Evolutionary conservation across 92 coral and sea anemone species (phyloP).

Genomic region (Zoanthus gigantus): DNA sequence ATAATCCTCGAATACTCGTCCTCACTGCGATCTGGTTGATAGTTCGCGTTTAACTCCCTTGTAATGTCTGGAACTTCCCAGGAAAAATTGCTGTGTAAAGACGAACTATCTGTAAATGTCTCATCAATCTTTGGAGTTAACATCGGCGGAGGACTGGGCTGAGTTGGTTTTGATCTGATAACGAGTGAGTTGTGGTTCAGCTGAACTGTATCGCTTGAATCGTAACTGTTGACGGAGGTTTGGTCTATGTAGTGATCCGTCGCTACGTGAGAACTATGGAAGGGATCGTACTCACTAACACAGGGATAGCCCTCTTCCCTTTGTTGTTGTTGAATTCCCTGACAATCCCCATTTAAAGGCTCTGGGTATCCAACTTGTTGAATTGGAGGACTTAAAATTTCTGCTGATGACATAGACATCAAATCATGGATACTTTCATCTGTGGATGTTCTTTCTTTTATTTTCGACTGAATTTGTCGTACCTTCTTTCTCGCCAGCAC

Average conservation of each 20-base stretch:
- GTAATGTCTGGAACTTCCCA: conserved; percentile 97
- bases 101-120: conserved; percentile 63
- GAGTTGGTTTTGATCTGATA: conserved; percentile 33
- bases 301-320: background rate
- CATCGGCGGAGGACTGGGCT: conserved; percentile 63
- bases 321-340: conserved; percentile 13
- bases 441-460: conserved; percentile 75
- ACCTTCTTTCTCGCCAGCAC: conserved; percentile 96
- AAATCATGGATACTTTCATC: conserved; percentile 85
- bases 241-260: conserved; percentile 48
- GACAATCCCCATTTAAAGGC: conserved; percentile 21
- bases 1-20: conserved; percentile 32
- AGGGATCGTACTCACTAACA: conserved; percentile 16
- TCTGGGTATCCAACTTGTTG: conserved; percentile 63
- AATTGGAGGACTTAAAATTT: conserved; percentile 81
- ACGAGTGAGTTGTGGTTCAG: conserved; percentile 17
- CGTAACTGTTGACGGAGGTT: conserved; percentile 36
- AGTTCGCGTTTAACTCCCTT: conserved; percentile 69
- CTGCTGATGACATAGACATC: conserved; percentile 93
- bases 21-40: conserved; percentile 36
- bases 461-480: conserved; percentile 89
- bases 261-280: conserved; percentile 5
- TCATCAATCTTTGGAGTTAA: conserved; percentile 76
- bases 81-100: conserved; percentile 71
- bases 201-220: conserved; percentile 47